Base-by-base conservation (phyloP, 2,797 vertebrate genomes). In the Aphelocoma californica region DNA sequence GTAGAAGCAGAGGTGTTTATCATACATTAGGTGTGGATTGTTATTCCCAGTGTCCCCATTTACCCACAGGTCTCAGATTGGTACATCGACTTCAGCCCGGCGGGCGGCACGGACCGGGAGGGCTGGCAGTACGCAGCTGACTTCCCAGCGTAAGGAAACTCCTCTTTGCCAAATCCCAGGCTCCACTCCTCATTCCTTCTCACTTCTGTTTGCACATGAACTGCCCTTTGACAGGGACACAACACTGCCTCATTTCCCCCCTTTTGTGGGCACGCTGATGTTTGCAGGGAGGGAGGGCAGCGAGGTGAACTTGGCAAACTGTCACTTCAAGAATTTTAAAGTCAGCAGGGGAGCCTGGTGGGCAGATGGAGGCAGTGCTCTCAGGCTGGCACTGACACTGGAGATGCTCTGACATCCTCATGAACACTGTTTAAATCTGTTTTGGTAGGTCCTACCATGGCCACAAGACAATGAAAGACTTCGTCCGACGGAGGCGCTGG, bases 51-150 rank as follows among this genome's bases (percentile, higher is more conserved):
- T 69, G 79, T 88, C 51, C 86, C 69, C 5, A 45, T 53, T 29
- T 56, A 51, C n/a, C 78, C 56, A 19, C n/a, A 99, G 99, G 98
- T 99, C 32, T 99, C 99, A 0, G 99, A 99, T 6, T 99, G 99
- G 99, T 97, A 96, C 4, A 87, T 99, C 6, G 99, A 99, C 97
- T 99, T 99, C 96, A 97, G 97, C 28, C 86, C 98, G 16, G 95
- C 98, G 0, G 99, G 98, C 1, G 99, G 99, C 86, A 98, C 99
- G 0, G 99, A 99, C 96, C 98, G 97, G 81, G 99, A 99, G 60
- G 99, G 99, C 73, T 99, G 99, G 99, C 99, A 99, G 88, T 99
- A 99, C 1, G 99, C 99, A 60, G 98, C 98, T 10, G 99, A 99
- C 97, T 99, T 99, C 90, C 99, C 99, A 66, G 98, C 98, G 99